Base-by-base conservation (phyloP, 1,140 invertebrate genomes). In the Kradibia gibbosae region DNA sequence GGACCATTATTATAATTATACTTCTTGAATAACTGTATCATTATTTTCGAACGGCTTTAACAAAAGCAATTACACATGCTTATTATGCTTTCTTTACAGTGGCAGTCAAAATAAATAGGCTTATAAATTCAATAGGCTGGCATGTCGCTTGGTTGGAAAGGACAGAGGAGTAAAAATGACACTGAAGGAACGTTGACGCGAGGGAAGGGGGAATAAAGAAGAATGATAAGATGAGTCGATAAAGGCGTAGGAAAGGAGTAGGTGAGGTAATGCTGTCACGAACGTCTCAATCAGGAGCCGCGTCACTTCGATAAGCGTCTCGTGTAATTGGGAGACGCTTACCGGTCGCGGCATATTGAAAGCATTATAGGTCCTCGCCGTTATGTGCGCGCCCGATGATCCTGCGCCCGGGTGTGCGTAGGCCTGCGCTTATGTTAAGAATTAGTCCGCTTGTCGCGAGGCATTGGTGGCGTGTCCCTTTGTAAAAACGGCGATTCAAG, bases 241-340 rank as follows among this genome's bases (percentile, higher is more conserved):
- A 39, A 67, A 22, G 34, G 20, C 20, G 10, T 10, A n/a, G 34
- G 22, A 34, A 39, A 39, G 11, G 3, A 22, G 34, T 3, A 34
- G 25, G 22, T 1, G 20, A 62, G 50, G 5, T 17, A 15, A n/a
- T 25, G 36, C 65, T 72, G 78, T 60, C 80, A 76, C 78, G 82
- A 83, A 84, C 83, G 80, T 82, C 85, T 86, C 84, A 85, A 85
- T 86, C 82, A 83, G 81, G 79, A 73, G 80, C 20, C n/a, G 75
- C 81, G 77, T 84, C 78, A 82, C 84, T 78, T 79, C 81, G 81
- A 80, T 80, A 80, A 80, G 53, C 50, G 42, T 60, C 34, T 31
- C 31, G 60, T 82, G 79, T 80, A 76, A 86, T 86, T 86, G 84
- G 84, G 82, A 75, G 79, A 60, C 80, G 82, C 80, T 79, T 84